Conservation (phyloP, 1,140 invertebrate genomes). For the Drosophila ercepeae region DNA sequence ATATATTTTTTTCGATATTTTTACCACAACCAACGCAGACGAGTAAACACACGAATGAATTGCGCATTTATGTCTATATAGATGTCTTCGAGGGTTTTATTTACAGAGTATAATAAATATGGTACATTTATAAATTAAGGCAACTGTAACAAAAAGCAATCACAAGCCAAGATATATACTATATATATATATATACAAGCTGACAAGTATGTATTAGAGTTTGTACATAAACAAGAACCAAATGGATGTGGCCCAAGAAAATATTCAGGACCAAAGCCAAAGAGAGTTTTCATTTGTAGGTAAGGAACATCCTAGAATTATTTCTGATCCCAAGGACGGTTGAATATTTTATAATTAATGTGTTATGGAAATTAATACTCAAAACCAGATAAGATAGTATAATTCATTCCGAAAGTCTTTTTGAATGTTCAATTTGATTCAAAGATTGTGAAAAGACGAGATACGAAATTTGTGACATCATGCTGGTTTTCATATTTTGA, state of each 20-base stretch:
- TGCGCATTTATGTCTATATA: slow-evolving; percentile 35
- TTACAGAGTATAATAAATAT: slow-evolving; percentile 64
- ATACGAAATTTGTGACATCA: background rate
- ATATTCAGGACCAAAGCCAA: background rate
- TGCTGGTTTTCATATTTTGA: background rate
- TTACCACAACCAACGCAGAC: slow-evolving; percentile 53
- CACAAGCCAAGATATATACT: slow-evolving; percentile 49
- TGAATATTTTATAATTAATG: too few relatives aligned
- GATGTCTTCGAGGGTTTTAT: slow-evolving; percentile 57
- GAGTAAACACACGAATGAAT: slow-evolving; percentile 49
- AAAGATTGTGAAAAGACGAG: background rate
- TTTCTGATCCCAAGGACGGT: background rate
- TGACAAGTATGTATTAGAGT: slow-evolving; percentile 24
- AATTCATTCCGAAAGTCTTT: background rate
- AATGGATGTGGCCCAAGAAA: background rate
- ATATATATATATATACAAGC: slow-evolving; percentile 56
- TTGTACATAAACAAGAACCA: slow-evolving; percentile 47
- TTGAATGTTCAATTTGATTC: too few relatives aligned
- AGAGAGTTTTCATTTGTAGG: background rate
- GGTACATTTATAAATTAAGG: slow-evolving; percentile 26
- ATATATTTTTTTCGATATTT: background rate
- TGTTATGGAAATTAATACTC: too few relatives aligned
- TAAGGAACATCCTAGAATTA: background rate
- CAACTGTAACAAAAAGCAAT: slow-evolving; percentile 50
- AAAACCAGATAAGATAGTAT: background rate